phyloP scores from a whole-genome alignment of 1,140 invertebrate genomes.

The Drosophila melanogaster region DNA sequence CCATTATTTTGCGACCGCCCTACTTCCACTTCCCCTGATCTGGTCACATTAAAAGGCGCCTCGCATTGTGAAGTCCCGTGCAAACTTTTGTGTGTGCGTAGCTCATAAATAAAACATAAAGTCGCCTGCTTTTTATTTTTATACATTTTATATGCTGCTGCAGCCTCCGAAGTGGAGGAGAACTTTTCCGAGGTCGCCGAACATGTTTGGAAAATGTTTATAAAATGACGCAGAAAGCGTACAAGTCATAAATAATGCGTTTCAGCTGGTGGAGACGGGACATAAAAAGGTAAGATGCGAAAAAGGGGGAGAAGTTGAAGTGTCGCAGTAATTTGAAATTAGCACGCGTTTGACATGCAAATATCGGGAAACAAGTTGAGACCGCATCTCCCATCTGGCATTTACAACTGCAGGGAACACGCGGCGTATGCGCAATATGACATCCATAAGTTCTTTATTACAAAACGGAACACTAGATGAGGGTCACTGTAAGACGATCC shows the following conservation, averaged over 20 bases:
- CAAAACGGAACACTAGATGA: background rate
- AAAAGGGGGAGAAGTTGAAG: conserved; percentile 15
- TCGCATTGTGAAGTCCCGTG: conserved; percentile 31
- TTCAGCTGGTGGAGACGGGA: conserved; percentile 25
- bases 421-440: conserved; percentile 41
- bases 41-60: conserved; percentile 49
- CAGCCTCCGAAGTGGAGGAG: conserved; percentile 23
- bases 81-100: conserved; percentile 56
- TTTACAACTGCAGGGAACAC: conserved; percentile 24
- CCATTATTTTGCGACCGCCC: background rate
- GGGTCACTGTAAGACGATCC: conserved; percentile 23
- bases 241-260: conserved; percentile 82
- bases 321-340: conserved; percentile 80
- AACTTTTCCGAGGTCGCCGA: conserved; percentile 37
- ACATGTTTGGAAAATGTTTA: conserved; percentile 81
- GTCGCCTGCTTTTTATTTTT: conserved; percentile 51
- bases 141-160: conserved; percentile 53
- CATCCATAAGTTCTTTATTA: background rate
- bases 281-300: background rate
- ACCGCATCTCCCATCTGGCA: conserved; percentile 29
- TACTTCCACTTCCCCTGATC: background rate
- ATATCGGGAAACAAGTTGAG: conserved; percentile 54
- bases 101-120: conserved; percentile 82
- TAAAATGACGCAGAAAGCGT: conserved; percentile 80
- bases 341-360: conserved; percentile 79